A percentile compares a stretch with the other conserved stretches of the same genome.
Conservation (phyloP, 2,797 vertebrate species). For the Sitta carolinensis region DNA sequence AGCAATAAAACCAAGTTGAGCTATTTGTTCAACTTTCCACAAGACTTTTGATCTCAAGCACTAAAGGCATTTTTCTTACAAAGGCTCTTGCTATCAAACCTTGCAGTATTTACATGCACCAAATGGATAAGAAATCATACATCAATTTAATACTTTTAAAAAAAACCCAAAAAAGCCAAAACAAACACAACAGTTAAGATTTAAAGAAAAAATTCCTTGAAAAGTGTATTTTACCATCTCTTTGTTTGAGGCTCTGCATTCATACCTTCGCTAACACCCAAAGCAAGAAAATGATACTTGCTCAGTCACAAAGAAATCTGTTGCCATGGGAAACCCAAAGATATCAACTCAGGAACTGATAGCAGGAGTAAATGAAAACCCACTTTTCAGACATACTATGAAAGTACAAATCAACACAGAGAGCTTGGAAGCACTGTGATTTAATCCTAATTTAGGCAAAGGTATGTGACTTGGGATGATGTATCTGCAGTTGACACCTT, state of each 20-base stretch:
- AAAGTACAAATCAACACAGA: background rate
- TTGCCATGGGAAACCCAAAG: constrained; percentile 40
- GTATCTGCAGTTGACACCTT: background rate
- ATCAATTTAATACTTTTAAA: background rate
- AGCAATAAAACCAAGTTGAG: background rate
- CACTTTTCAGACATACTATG: background rate
- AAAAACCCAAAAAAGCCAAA: background rate
- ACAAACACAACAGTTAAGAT: background rate
- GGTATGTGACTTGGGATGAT: background rate
- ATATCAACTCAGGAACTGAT: background rate
- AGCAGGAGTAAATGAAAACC: background rate
- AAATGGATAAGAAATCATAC: background rate
- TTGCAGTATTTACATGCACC: background rate
- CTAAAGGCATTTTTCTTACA: background rate
- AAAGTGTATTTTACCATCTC: background rate
- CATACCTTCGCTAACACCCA: background rate
- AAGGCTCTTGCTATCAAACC: background rate
- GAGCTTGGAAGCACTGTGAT: background rate
- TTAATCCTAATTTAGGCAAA: background rate
- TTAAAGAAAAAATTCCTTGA: background rate
- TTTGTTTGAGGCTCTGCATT: background rate
- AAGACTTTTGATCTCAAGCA: background rate
- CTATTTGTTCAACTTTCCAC: background rate
- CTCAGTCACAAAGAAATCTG: constrained; percentile 21
- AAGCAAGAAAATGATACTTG: background rate